phyloP scores from a whole-genome alignment of 2,888 invertebrate genomes.

The Exephanes ischioxanthus region DNA sequence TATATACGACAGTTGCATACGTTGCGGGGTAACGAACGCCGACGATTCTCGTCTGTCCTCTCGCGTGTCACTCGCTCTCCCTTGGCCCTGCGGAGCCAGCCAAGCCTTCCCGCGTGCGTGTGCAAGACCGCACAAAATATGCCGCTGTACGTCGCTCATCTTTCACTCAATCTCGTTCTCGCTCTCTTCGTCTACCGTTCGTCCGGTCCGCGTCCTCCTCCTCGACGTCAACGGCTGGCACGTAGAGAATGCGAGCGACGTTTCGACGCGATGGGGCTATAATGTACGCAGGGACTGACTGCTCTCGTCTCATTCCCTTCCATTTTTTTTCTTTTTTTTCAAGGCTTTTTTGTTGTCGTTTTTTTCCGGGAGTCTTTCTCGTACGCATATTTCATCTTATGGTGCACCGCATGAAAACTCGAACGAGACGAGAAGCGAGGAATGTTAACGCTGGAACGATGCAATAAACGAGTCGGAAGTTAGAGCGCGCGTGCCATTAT shows the following conservation, averaged over 20 bases:
- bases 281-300: conserved; percentile 6
- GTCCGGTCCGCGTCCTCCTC: conserved; percentile 48
- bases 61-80: conserved; percentile 34
- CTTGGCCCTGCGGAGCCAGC: not conserved
- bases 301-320: conserved; percentile 26
- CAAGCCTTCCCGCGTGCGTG: conserved; percentile 22
- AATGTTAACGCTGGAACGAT: conserved; percentile 67
- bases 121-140: conserved; percentile 63
- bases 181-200: conserved; percentile 45
- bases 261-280: conserved; percentile 54
- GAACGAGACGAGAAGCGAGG: conserved; percentile 60
- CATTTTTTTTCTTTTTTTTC: conserved; percentile 8
- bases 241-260: conserved; percentile 69
- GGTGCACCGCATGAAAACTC: conserved; percentile 44
- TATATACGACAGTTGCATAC: conserved; percentile 36
- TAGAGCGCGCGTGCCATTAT: conserved; percentile 51
- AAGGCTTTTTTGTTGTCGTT: not conserved
- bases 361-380: conserved; percentile 23
- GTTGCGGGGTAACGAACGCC: conserved; percentile 43
- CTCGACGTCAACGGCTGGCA: conserved; percentile 64
- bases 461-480: conserved; percentile 66
- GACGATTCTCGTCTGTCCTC: conserved; percentile 37
- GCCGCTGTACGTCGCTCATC: conserved; percentile 60
- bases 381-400: conserved; percentile 53
- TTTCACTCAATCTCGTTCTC: conserved; percentile 61